Base-by-base conservation (phyloP, 2,888 invertebrate species). In the Andricus quercusramuli region DNA sequence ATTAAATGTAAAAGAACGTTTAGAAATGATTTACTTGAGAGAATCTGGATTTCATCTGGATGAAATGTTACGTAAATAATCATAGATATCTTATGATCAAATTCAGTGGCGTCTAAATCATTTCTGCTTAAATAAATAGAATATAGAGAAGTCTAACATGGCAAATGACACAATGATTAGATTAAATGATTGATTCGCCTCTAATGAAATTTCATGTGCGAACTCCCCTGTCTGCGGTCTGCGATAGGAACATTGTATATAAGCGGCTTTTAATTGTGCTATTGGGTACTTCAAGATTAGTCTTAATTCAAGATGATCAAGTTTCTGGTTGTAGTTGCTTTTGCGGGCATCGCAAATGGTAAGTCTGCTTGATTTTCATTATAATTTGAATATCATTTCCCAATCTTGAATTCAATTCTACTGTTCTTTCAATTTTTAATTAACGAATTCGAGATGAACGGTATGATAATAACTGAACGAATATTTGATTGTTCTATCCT, bases 161-260 rank as follows among this genome's bases (percentile, higher is more conserved):
- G 32, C 51, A 9, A n/a, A 51, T 74, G n/a, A 51, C 51, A 32
- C 32, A 32, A 15, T 22, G 74, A 74, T 74, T 74, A 56, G 56
- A 56, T 74, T 56, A 74, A 74, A 56, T 74, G 56, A 56, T 74
- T 74, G 51, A 74, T 74, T 11, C 74, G 20, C 51, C 3, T 17
- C 11, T 20, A 37, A 74, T 29, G 74, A 32, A 74, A 32, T 56
- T 74, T 37, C n/a, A 20, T 29, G 20, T 74, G 70, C 22, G 44
- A 47, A 44, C 47, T 37, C 13, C n/a, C 66, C 15, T n/a, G 15
- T 1, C 47, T 6, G 20, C 37, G 37, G 15, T 1, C 47, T 6
- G 20, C 37, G 37, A 37, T 67, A 67, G 17, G 13, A 3, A 41
- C 22, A 13, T 11, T 67, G 15, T 67, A 37, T 37, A 67, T 67